Evolutionary conservation across 2,113 vertebrate genomes (phyloP).

Genomic region (Actenoides hombroni): DNA sequence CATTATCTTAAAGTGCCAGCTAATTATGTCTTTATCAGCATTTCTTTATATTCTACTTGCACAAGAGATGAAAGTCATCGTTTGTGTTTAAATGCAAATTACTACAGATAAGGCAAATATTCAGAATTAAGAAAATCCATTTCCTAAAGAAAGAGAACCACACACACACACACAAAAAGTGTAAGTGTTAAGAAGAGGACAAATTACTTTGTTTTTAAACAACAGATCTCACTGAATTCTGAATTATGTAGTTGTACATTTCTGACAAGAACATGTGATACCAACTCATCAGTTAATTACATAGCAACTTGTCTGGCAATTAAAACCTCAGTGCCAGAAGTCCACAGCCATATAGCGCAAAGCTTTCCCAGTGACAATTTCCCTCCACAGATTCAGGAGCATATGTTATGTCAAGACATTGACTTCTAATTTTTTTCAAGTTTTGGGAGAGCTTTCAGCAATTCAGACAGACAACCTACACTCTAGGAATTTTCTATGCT

Average conservation of each 20-base stretch:
- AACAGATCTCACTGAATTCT: background rate
- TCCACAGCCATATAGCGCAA: background rate
- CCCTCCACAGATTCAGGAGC: background rate
- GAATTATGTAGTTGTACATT: background rate
- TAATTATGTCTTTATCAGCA: slow-evolving; percentile 56
- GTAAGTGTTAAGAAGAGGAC: background rate
- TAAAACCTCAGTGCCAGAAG: background rate
- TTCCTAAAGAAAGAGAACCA: background rate
- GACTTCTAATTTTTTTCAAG: background rate
- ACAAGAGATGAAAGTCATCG: slow-evolving; percentile 33
- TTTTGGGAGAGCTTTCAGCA: background rate
- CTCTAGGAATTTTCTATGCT: background rate
- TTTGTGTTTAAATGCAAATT: slow-evolving; percentile 37
- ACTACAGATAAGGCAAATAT: slow-evolving; percentile 28
- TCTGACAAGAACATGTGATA: background rate
- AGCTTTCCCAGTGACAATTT: background rate
- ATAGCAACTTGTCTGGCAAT: background rate
- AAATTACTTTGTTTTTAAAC: slow-evolving; percentile 6
- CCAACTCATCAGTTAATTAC: slow-evolving; percentile 24
- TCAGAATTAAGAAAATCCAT: background rate
- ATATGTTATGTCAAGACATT: background rate
- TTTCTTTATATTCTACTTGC: slow-evolving; percentile 36
- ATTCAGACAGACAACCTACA: background rate
- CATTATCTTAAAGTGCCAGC: background rate
- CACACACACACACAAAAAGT: background rate